Evolutionary conservation across 2,797 vertebrate genomes (phyloP).

Genomic region (Eospalax fontanierii): DNA sequence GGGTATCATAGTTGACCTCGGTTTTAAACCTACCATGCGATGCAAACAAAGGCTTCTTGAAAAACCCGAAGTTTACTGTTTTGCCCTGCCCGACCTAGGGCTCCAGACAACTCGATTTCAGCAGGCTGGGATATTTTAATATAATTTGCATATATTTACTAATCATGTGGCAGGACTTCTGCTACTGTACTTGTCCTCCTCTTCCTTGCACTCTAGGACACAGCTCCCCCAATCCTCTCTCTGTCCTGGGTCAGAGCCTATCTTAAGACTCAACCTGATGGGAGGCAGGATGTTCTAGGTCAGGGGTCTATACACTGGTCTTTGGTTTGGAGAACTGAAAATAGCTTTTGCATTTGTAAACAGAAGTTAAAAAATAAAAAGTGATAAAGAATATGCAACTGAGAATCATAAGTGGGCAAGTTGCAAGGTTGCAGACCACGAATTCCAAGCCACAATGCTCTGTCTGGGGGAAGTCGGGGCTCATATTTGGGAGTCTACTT

Average conservation of each 20-base stretch:
- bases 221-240: not conserved
- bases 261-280: not conserved
- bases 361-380: not conserved
- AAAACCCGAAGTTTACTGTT: not conserved
- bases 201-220: accelerated
- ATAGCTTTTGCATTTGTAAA: conserved; percentile 32
- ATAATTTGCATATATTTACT: not conserved
- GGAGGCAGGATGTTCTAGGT: not conserved
- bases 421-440: not conserved
- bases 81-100: not conserved
- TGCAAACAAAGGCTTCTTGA: not conserved
- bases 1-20: conserved; percentile 97
- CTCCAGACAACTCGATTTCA: not conserved
- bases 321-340: conserved; percentile 15
- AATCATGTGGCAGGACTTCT: not conserved
- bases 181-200: not conserved
- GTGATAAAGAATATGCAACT: not conserved
- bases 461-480: conserved; percentile 4
- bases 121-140: conserved; percentile 11
- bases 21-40: conserved; percentile 95
- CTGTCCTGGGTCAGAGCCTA: not conserved
- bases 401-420: not conserved
- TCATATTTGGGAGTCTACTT: not conserved
- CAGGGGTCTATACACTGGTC: not conserved
- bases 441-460: not conserved